phyloP scores from a whole-genome alignment of 1,140 invertebrate genomes.

The Calosoma granatense region DNA sequence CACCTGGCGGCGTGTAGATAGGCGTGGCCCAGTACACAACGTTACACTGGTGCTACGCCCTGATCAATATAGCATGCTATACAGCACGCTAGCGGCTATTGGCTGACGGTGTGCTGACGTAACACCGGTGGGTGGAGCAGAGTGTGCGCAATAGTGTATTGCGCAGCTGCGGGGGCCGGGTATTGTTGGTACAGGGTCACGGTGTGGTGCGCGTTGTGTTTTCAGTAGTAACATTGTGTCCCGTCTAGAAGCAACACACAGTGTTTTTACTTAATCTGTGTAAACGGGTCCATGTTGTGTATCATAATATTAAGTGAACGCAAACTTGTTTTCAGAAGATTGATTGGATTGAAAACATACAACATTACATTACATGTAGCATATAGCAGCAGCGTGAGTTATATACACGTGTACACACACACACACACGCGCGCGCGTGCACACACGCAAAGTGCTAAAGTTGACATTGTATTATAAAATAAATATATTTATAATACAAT shows the following conservation, averaged over 20 bases:
- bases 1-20: no score
- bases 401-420: no score
- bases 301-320: conserved; percentile 37
- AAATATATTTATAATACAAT: no score
- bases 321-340: conserved; percentile 35
- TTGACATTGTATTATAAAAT: no score
- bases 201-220: conserved; percentile 24
- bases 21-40: neutral
- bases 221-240: conserved; percentile 38
- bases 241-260: conserved; percentile 31
- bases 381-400: no score
- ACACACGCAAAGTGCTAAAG: no score
- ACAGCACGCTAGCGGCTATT: neutral
- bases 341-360: conserved; percentile 32
- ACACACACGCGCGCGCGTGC: no score
- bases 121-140: neutral
- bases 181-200: neutral
- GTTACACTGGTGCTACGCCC: no score
- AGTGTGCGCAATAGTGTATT: neutral
- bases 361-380: no score
- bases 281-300: conserved; percentile 37
- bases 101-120: neutral
- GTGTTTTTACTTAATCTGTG: conserved; percentile 39
- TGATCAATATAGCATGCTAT: no score
- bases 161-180: neutral